Evolutionary conservation across 92 coral and sea anemone genomes (phyloP), one percentile per base, ranked within the genome.

Genomic region (Anthopleura xanthogrammica): DNA sequence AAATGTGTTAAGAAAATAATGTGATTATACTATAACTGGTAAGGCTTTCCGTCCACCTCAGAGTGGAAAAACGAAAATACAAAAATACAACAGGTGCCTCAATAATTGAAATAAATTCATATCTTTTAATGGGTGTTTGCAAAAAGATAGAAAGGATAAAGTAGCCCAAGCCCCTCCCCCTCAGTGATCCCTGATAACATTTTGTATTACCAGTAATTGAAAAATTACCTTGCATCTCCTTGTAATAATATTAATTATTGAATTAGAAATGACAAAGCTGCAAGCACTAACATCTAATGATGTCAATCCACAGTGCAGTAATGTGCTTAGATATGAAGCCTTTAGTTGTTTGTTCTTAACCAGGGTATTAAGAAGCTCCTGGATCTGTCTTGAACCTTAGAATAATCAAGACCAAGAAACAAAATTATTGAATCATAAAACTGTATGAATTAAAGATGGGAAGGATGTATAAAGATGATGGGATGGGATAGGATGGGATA

Each of bases 251-350:
- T 62, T 58, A 16, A 93, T 82, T 50, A 88, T 42, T 77, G 85
- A 80, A 65, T 93, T 94, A 73, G 80, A 88, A 79, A 90, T 76
- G 7, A 92, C 75, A 23, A 85, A 92, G 79, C 82, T 86, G 76
- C 97, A 93, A 55, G 83, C 75, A 82, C 97, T 93, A 75, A 93
- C 72, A 71, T 93, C 91, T 77, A 93, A 85, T 14, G 85, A 83
- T 50, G 83, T 91, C 64, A 93, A 43, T 23, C 90, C 89, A 40
- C 92, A 84, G 74, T 90, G 97, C 5, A 91, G 83, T 77, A 93
- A 83, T 46, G 87, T 77, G 72, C 88, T 89, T 46, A 93, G 88
- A 57, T 93, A 89, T 3, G 89, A 85, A 16, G 85, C 83, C 78
- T 86, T 90, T n/a, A 93, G 52, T 41, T 57, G 72, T 78, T 93